Evolutionary conservation across 2,888 invertebrate genomes (phyloP).

Genomic region (Cerceris ruficornis): DNA sequence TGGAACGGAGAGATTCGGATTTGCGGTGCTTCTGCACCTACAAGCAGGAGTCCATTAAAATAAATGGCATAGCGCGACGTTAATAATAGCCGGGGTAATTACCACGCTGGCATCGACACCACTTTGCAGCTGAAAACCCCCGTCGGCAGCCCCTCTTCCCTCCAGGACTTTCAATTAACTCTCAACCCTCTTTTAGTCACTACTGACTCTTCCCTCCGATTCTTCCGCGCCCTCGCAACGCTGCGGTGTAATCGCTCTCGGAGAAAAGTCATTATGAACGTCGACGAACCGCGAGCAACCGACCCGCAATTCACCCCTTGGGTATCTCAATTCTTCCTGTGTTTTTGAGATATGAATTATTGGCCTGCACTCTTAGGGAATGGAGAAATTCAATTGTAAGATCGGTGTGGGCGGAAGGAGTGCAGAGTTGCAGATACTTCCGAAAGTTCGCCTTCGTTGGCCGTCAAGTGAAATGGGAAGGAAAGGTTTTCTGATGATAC

Average conservation of each 20-base stretch:
- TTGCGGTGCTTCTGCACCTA: constrained; percentile 43
- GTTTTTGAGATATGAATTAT: constrained; percentile 49
- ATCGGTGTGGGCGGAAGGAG: too few relatives aligned
- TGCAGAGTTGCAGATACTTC: too few relatives aligned
- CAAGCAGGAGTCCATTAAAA: constrained; percentile 67
- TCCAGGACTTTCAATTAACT: constrained; percentile 64
- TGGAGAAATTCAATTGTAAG: constrained; percentile 2
- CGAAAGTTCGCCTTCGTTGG: too few relatives aligned
- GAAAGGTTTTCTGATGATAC: too few relatives aligned
- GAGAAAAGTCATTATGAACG: constrained; percentile 50
- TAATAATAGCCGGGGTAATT: constrained; percentile 68
- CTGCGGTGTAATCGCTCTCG: constrained; percentile 44
- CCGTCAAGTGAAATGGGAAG: too few relatives aligned
- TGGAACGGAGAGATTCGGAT: constrained; percentile 11
- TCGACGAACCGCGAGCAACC: constrained; percentile 35
- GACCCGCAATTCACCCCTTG: constrained; percentile 19
- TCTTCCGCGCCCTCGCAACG: constrained; percentile 36
- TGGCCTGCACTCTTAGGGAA: neutral
- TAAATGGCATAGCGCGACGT: constrained; percentile 69
- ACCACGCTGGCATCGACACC: constrained; percentile 54
- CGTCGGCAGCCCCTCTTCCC: constrained; percentile 25
- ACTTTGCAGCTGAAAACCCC: constrained; percentile 36
- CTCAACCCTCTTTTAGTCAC: constrained; percentile 45
- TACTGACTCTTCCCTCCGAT: constrained; percentile 35
- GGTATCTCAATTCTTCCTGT: neutral